Percentiles rank a stretch among this genome's conserved stretches.
Evolutionary conservation across 2,113 vertebrate genomes (phyloP).

Genomic region (Prochilodus magdalenae): DNA sequence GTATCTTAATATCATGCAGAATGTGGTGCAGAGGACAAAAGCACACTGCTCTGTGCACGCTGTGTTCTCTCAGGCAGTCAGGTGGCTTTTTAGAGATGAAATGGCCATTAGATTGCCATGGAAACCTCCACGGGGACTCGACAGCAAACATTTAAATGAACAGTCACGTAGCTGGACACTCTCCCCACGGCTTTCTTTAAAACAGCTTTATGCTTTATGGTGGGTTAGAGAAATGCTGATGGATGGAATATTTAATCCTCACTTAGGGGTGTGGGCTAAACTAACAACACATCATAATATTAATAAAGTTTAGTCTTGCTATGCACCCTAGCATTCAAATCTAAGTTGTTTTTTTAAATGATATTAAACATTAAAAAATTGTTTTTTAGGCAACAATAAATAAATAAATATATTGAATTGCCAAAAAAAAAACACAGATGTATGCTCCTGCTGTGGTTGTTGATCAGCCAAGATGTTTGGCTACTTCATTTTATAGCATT

Average conservation of each 20-base stretch:
- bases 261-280: not conserved
- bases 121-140: slow-evolving; percentile 49
- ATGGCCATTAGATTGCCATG: slow-evolving; percentile 56
- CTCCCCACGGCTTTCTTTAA: slow-evolving; percentile 26
- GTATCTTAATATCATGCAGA: not conserved
- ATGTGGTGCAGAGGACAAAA: not conserved
- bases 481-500: too few relatives aligned
- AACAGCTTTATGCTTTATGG: slow-evolving; percentile 5
- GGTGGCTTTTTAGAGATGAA: slow-evolving; percentile 49
- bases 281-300: slow-evolving; percentile 14
- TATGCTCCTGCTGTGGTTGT: too few relatives aligned
- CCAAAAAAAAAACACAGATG: too few relatives aligned
- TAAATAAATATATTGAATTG: too few relatives aligned
- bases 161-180: slow-evolving; percentile 34
- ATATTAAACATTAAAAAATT: too few relatives aligned
- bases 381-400: too few relatives aligned
- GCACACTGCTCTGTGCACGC: slow-evolving; percentile 26
- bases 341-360: too few relatives aligned
- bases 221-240: not conserved
- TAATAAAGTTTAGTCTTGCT: not conserved
- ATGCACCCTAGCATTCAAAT: too few relatives aligned
- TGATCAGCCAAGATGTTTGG: too few relatives aligned
- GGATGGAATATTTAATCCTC: slow-evolving; percentile 16
- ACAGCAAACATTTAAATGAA: slow-evolving; percentile 57
- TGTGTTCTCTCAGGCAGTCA: slow-evolving; percentile 16